Evolutionary conservation across 2,888 invertebrate genomes (phyloP).

Genomic region (Lasioglossum lativentre): DNA sequence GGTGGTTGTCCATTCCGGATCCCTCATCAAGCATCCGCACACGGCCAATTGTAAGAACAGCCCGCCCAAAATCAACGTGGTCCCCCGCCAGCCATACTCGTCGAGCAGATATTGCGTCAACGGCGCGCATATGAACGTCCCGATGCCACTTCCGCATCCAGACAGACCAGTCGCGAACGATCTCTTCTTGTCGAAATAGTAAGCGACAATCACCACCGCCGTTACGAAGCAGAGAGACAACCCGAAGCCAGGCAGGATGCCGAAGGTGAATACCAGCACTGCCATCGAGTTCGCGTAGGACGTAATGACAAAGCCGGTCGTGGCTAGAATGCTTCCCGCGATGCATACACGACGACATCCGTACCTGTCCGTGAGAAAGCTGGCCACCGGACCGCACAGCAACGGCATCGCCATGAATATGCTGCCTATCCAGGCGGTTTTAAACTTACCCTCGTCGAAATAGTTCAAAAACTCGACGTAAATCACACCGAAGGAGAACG

Average conservation of each 20-base stretch:
- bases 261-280: slow-evolving; percentile 92
- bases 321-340: slow-evolving; percentile 91
- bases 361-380: slow-evolving; percentile 92
- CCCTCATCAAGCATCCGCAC: slow-evolving; percentile 93
- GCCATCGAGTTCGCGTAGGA: slow-evolving; percentile 91
- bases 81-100: slow-evolving; percentile 94
- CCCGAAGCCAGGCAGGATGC: slow-evolving; percentile 93
- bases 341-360: slow-evolving; percentile 93
- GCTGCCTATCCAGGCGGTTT: slow-evolving; percentile 96
- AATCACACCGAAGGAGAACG: slow-evolving; percentile 96
- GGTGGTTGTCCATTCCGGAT: slow-evolving; percentile 89
- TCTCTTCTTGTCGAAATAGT: slow-evolving; percentile 94
- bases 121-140: slow-evolving; percentile 94
- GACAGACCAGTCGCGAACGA: slow-evolving; percentile 94
- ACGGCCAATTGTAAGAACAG: slow-evolving; percentile 93
- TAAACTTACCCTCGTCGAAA: slow-evolving; percentile 93
- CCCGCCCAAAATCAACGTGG: slow-evolving; percentile 92
- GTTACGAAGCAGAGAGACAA: slow-evolving; percentile 94
- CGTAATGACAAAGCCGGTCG: slow-evolving; percentile 91
- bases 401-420: slow-evolving; percentile 97
- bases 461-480: slow-evolving; percentile 94
- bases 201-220: slow-evolving; percentile 96
- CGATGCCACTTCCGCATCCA: slow-evolving; percentile 95
- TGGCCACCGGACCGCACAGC: slow-evolving; percentile 93
- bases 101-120: slow-evolving; percentile 90